Base-by-base conservation (phyloP, 2,888 invertebrate genomes). In the Mystacides longicornis region DNA sequence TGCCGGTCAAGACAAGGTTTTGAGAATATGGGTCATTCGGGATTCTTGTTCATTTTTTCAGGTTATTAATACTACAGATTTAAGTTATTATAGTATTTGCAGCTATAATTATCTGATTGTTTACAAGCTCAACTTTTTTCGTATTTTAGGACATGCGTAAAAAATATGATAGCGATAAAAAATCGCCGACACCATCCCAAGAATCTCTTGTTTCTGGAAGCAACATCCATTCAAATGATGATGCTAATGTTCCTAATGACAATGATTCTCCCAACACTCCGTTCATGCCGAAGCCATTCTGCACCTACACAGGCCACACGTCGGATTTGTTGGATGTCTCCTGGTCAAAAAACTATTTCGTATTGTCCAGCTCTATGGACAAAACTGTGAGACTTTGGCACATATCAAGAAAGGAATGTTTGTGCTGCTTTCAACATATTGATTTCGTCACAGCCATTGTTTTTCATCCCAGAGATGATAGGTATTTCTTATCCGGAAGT, bases 371-470 rank as follows among this genome's bases (percentile, higher is more conserved):
- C 31, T 96, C 95, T 2, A 97, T 97, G 96, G 97, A 98, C 70
- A 95, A 97, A 71, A 99, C 98, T 0, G 98, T 98, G 2, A 64
- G 76, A 2, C 74, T 99, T 57, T 99, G 99, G 98, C 98, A 99
- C 71, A 93, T 98, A 60, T 95, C 96, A 0, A 79, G 98, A 33
- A 89, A 92, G 65, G 98, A 99, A 71, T 99, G 99, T 68, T 81
- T 99, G 1, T 99, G 98, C 69, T 96, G 96, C 68, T 99, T 99
- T 74, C 97, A 98, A 69, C 99, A 99, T 69, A 95, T 97, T 62
- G 98, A 99, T 74, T 98, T 98, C 70, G 98, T 99, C 52, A 98
- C 99, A 0, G 96, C 98, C 1, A 97, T 99, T 65, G 97, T 93
- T 52, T 99, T 99, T 71, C 96, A 99, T 74, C 99, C 99, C 1